Percentiles rank a stretch among this genome's conserved stretches.
These are phyloP conservation scores for Cottoperca gobio DNA, from an alignment of 2,797 vertebrate species.

Conservation along the genomic window DNA sequence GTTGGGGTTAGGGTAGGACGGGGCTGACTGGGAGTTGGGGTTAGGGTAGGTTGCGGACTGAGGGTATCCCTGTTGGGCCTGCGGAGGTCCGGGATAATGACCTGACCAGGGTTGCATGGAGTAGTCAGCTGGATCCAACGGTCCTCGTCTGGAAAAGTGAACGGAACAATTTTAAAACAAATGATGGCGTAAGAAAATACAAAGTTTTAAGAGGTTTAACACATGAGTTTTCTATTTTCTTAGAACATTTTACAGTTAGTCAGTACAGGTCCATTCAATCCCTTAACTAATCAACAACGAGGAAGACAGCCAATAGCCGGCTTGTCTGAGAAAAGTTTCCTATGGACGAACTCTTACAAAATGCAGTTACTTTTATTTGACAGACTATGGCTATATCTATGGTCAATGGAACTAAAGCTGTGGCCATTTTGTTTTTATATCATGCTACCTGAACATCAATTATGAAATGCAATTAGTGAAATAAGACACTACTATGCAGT, in stretches of 20 bases:
- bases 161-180: constrained; percentile 35
- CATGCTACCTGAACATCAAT: background rate
- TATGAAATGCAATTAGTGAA: constrained; percentile 9
- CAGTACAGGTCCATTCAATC: background rate
- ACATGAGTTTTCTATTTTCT: background rate
- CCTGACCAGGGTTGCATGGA: constrained; percentile 84
- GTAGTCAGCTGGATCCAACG: constrained; percentile 88
- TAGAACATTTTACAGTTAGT: too few relatives aligned
- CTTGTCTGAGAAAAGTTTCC: background rate
- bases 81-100: constrained; percentile 76
- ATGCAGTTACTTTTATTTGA: background rate
- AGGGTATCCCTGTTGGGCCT: constrained; percentile 80
- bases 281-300: background rate
- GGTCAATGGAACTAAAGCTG: background rate
- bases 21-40: constrained; percentile 68
- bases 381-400: background rate
- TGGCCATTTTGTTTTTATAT: background rate
- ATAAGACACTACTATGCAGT: constrained; percentile 5
- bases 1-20: constrained; percentile 80
- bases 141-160: constrained; percentile 85
- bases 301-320: too few relatives aligned
- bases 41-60: constrained; percentile 84
- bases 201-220: background rate
- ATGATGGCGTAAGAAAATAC: background rate
- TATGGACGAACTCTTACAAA: background rate